Base-by-base conservation (phyloP, 2,888 invertebrate genomes). In the Noctuana brunneofusca region DNA sequence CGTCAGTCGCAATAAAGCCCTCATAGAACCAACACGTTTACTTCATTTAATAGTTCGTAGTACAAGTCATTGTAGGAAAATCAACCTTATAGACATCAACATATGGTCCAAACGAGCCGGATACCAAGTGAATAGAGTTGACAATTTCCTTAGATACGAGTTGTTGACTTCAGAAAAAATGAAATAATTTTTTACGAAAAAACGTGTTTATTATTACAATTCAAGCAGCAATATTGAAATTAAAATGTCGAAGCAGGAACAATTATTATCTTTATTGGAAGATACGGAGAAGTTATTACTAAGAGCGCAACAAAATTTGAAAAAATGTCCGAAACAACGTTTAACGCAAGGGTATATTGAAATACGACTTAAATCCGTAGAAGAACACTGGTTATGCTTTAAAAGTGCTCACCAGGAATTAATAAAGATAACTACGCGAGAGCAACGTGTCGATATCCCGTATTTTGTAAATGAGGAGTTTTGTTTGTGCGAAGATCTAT, bases 391-490 rank as follows among this genome's bases (percentile, higher is more conserved):
- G 43, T 9, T 20, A 46, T 46, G 20, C 12, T 46, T 20, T 20
- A 46, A 46, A 11, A 46, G 20, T 12, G 20, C 46, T 46, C 46
- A 46, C 20, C 46, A 46, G 20, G 46, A 46, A 46, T 20, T 46
- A 46, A 18, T 20, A 11, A 46, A 46, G 46, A 46, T 46, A 46
- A 46, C 46, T 20, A 46, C 46, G 12, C 46, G 46, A 20, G 46
- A 46, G 11, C 46, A 46, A 20, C 46, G 46, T 20, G 9, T 11
- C n/a, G 46, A 46, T 20, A 46, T 50, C 16, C 27, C 50, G 14
- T 50, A 50, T 50, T 27, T 50, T 27, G 50, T 14, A n/a, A 50
- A 50, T n/a, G 50, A 50, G 30, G 50, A 50, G n/a, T 46, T 20
- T 46, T 46, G 5, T 6, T 3, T 46, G 1, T 20, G 12, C 11